Evolutionary conservation across 2,888 invertebrate genomes (phyloP).

Genomic region (Amphiduros pacificus): DNA sequence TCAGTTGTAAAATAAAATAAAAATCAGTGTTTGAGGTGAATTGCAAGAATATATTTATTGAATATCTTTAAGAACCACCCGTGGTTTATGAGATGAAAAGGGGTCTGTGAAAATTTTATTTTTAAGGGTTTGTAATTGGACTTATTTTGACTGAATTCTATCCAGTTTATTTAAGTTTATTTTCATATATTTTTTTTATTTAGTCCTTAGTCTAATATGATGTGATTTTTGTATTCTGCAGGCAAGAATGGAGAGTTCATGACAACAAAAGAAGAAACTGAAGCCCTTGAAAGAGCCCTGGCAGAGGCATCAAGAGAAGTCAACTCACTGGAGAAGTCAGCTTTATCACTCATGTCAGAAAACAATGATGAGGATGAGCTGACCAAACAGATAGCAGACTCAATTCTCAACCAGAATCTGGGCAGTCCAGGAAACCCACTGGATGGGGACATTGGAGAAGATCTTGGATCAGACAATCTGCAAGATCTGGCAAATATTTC

Average conservation of each 20-base stretch:
- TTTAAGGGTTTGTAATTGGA: too few species aligned
- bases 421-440: conserved; percentile 19
- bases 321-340: conserved; percentile 44
- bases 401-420: conserved; percentile 21
- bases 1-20: background rate
- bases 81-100: too few species aligned
- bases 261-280: conserved; percentile 79
- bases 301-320: conserved; percentile 70
- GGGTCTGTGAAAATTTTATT: too few species aligned
- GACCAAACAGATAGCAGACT: conserved; percentile 39
- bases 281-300: conserved; percentile 83
- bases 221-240: conserved; percentile 16
- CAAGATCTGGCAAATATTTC: conserved; percentile 23
- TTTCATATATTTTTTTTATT: background rate
- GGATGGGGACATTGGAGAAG: background rate
- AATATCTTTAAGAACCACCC: too few species aligned
- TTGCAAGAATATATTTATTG: too few species aligned
- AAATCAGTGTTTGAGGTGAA: background rate
- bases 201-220: background rate
- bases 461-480: conserved; percentile 13
- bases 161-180: background rate
- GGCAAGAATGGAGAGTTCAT: conserved; percentile 73
- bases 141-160: too few species aligned
- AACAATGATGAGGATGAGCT: conserved; percentile 40
- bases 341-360: conserved; percentile 24